These are phyloP conservation scores for Narcine bancroftii DNA, from an alignment of 2,113 vertebrate species.

Conservation along the genomic window DNA sequence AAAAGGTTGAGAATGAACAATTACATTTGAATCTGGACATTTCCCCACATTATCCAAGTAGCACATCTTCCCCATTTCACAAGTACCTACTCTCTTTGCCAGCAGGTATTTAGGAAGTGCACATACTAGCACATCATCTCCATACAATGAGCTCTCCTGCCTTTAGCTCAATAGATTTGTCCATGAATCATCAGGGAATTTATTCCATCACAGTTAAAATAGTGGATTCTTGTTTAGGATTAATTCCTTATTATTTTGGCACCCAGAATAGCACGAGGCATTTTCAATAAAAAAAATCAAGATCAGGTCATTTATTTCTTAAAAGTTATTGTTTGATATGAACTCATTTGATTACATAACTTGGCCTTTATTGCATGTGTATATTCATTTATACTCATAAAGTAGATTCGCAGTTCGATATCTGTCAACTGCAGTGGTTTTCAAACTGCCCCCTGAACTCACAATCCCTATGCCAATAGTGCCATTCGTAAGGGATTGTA, in stretches of 20 bases:
- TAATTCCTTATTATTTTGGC: background rate
- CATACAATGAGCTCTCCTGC: background rate
- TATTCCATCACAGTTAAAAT: background rate
- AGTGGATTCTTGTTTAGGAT: background rate
- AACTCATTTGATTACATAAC: background rate
- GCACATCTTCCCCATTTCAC: background rate
- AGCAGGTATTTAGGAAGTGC: background rate
- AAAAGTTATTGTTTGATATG: background rate
- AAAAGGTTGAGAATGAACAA: background rate
- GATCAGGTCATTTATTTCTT: background rate
- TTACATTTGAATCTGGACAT: background rate
- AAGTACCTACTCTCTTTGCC: background rate
- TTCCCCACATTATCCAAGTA: background rate
- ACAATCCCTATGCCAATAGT: too few relatives aligned
- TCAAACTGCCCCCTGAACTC: too few relatives aligned
- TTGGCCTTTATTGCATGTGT: background rate
- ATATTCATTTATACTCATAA: background rate
- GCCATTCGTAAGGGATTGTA: too few relatives aligned
- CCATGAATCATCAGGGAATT: background rate
- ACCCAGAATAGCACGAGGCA: background rate
- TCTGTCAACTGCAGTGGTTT: too few relatives aligned
- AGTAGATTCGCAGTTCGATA: too few relatives aligned
- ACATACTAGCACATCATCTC: background rate
- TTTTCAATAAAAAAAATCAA: background rate
- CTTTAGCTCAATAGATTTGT: background rate